These are phyloP conservation scores for Scaeva pyrastri DNA, from an alignment of 2,888 invertebrate genomes.

Conservation along the genomic window DNA sequence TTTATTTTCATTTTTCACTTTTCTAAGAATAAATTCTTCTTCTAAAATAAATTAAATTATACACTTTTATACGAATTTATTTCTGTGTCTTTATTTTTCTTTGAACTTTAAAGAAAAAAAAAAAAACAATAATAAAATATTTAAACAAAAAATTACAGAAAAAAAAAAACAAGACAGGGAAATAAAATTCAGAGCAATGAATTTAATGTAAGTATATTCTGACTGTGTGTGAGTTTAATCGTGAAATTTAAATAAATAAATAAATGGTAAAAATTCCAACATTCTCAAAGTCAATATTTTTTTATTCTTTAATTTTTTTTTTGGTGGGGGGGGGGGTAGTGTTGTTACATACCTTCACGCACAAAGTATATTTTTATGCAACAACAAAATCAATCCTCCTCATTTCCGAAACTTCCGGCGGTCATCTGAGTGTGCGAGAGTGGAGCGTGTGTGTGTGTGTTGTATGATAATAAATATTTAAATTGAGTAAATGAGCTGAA, in stretches of 20 bases:
- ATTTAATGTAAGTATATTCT: conserved; percentile 26
- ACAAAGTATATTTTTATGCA: conserved; percentile 6
- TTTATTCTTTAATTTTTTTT: neutral
- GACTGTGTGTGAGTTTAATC: conserved; percentile 23
- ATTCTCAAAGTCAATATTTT: conserved; percentile 37
- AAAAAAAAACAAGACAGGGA: conserved; percentile 10
- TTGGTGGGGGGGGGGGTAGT: no score
- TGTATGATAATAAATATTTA: conserved; percentile 18
- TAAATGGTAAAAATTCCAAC: conserved; percentile 16
- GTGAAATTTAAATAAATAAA: conserved; percentile 35
- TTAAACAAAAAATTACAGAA: conserved; percentile 19
- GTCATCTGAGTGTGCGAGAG: neutral
- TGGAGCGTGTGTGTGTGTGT: neutral
- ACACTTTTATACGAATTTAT: no score
- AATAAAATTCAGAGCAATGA: conserved; percentile 29
- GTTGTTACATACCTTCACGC: neutral
- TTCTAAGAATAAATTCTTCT: no score
- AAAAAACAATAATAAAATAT: neutral
- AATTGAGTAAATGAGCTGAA: conserved; percentile 18
- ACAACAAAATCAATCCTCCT: neutral
- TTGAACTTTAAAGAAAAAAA: no score
- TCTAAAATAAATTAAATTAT: no score
- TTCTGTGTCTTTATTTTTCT: no score
- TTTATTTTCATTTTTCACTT: no score
- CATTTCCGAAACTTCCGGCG: neutral